Base-by-base conservation (phyloP, 1,140 invertebrate species). In the Megalopta genalis region DNA sequence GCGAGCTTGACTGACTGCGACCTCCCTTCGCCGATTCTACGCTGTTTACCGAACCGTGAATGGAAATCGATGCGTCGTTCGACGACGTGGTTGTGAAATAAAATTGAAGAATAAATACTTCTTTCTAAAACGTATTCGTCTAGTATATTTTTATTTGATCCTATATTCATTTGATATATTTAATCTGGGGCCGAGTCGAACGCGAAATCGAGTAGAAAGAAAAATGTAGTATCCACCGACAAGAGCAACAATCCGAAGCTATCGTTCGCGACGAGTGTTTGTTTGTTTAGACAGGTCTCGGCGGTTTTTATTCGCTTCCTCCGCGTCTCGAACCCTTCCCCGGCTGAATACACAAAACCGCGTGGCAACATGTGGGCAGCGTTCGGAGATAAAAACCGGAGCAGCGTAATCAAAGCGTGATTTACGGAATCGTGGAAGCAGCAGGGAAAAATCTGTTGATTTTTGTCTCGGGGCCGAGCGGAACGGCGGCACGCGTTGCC, bases 291-390 rank as follows among this genome's bases (percentile, higher is more conserved):
- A 46, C 64, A 49, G 32, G 7, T 23, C 21, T 23, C 59, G 74
- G 32, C 75, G 81, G 18, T 83, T 83, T 84, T 84, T 82, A 81
- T 46, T 65, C 67, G 81, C 62, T 70, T 68, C 63, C 27, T 32
- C 8, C 16, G 5, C 60, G 5, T 32, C 27, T 62, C 37, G 37
- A 12, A 32, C 8, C 16, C 39, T 42, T 14, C 52, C 25, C 8
- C 23, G 27, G 62, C 12, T 37, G 42, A 46, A 18, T 46, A 63
- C 42, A 32, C 62, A 52, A 39, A 10, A 1, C 32, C 18, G 62
- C 23, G 32, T 23, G 27, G 46, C n/a, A 25, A 54, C 72, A 65
- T 25, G 62, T 74, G 71, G 62, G 16, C 32, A 54, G 2, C 27
- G 32, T 46, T 62, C 46, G 23, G 25, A 42, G 42, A 46, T 46